Base-by-base conservation (phyloP, 2,113 vertebrate species). In the Aegotheles bennettii region DNA sequence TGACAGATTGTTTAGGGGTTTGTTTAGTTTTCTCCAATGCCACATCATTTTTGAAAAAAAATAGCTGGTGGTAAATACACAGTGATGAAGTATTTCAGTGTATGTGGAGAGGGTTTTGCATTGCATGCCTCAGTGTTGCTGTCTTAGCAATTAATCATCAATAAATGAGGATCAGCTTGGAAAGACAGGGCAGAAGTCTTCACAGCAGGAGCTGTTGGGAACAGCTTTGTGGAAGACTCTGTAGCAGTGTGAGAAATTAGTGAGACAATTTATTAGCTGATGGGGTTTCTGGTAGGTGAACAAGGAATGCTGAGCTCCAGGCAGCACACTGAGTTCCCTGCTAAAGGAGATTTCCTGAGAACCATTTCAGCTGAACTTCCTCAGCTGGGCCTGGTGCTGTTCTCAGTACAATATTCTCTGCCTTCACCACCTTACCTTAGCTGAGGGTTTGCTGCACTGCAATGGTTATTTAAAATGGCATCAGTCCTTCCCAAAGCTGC, bases 351-450 rank as follows among this genome's bases (percentile, higher is more conserved):
- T 86, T 64, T 65, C 48, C 43, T 28, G 31, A 53, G 16, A 42
- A 47, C 4, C 16, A 13, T 36, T 80, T 59, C 48, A 70, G 26
- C 21, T 29, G 26, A 45, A 29, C 16, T 45, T 63, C 50, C 29
- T 35, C 47, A n/a, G 29, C 26, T 33, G 7, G 36, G n/a, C 21
- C 11, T 20, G 16, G 18, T 65, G 23, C 31, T 64, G 15, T 43
- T 84, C 40, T n/a, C n/a, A 1, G 1, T 60, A 20, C 0, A 2
- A 42, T n/a, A n/a, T 48, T 33, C 31, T 14, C n/a, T 61, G 28
- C 40, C 31, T 84, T 75, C 43, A 36, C 7, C 25, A 26, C 35
- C 25, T 42, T 29, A 68, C 31, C 28, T 77, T 40, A 59, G 29
- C 36, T 51, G n/a, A 79, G 50, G 33, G 10, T 81, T 74, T 80